Conservation (phyloP, 2,888 invertebrate genomes). For the Octodonta nipae region DNA sequence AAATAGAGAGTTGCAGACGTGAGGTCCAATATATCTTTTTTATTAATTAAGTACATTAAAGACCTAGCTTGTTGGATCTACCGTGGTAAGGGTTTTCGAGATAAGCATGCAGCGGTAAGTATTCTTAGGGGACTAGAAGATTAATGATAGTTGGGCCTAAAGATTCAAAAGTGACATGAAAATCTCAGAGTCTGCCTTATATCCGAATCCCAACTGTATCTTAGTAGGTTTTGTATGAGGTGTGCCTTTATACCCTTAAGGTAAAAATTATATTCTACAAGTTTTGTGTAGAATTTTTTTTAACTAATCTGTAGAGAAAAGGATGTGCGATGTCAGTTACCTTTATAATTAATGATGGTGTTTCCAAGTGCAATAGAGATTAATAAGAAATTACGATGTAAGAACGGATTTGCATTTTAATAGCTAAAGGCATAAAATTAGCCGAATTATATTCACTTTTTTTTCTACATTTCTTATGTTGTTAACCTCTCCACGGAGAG, state of each 20-base stretch:
- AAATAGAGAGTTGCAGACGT: conserved; percentile 15
- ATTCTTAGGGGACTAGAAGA: conserved; percentile 30
- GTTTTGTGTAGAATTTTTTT: conserved; percentile 1
- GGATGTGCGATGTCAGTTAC: conserved; percentile 7
- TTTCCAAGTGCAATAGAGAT: no score
- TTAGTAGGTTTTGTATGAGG: conserved; percentile 32
- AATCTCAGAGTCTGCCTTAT: conserved; percentile 35
- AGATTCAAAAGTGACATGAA: conserved; percentile 40
- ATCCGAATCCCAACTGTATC: conserved; percentile 32
- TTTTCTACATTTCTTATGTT: no score
- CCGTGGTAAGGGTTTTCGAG: conserved; percentile 22
- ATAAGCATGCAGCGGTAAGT: conserved; percentile 25
- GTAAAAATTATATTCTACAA: conserved; percentile 18
- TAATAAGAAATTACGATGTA: no score
- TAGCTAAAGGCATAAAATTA: no score
- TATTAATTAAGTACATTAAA: conserved; percentile 31
- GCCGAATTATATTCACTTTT: no score
- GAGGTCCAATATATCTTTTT: conserved; percentile 26
- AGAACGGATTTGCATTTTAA: no score
- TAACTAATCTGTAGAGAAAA: conserved; percentile 4
- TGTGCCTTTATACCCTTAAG: conserved; percentile 21
- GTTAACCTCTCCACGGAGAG: no score
- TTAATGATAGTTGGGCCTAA: conserved; percentile 36
- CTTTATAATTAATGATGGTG: conserved; percentile 5
- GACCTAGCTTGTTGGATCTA: conserved; percentile 25